These are phyloP conservation scores for Cheirogaleus medius DNA, from an alignment of 2,113 vertebrate species.

Conservation along the genomic window DNA sequence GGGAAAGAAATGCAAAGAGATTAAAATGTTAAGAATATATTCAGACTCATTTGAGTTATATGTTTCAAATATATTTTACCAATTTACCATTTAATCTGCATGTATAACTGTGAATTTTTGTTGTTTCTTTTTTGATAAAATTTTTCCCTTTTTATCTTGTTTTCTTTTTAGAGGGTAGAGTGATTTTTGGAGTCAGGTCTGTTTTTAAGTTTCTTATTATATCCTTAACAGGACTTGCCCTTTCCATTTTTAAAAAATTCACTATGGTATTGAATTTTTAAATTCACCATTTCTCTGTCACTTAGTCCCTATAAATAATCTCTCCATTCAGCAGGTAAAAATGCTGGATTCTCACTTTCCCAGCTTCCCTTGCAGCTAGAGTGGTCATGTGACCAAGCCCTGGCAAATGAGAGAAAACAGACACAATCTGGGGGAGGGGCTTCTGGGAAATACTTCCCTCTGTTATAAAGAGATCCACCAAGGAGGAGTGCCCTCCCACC, in stretches of 20 bases:
- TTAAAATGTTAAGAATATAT: background rate
- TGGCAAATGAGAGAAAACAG: background rate
- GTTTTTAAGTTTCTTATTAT: background rate
- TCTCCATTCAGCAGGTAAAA: background rate
- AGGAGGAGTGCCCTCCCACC: no score
- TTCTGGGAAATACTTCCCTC: background rate
- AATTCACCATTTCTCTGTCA: background rate
- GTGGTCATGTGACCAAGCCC: background rate
- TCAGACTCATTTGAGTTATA: background rate
- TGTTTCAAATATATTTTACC: conserved; percentile 12
- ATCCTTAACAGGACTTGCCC: background rate
- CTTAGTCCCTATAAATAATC: background rate
- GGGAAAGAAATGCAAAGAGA: background rate
- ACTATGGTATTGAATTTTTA: background rate
- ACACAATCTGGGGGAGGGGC: background rate
- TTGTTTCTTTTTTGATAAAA: background rate
- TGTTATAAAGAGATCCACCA: background rate
- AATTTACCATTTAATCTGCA: background rate
- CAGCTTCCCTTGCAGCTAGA: background rate
- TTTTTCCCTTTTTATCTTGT: background rate
- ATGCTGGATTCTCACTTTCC: background rate
- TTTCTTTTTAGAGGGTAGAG: background rate
- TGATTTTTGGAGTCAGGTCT: background rate
- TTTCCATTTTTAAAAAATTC: background rate
- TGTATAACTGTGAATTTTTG: background rate